Conservation (phyloP, 2,797 vertebrate species). For the Lates japonicus region DNA sequence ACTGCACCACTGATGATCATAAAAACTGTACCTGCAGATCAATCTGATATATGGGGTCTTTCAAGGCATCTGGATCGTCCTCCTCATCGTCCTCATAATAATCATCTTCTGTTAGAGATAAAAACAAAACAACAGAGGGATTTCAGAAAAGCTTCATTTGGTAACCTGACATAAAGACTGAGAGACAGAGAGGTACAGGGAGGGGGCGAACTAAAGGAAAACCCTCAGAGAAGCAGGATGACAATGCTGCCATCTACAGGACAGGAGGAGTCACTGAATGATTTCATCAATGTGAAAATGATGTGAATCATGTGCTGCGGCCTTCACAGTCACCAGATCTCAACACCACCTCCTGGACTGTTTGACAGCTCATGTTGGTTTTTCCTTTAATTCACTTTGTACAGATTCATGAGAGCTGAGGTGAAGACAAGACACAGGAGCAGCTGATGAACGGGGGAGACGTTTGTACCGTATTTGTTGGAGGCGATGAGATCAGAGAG, state of each 20-base stretch:
- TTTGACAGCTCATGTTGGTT: no score
- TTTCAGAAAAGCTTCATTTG: not conserved
- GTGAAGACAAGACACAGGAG: not conserved
- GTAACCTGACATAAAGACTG: not conserved
- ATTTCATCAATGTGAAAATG: no score
- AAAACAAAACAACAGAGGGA: not conserved
- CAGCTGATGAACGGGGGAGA: not conserved
- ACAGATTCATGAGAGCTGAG: not conserved
- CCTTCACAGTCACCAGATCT: no score
- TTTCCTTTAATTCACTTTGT: no score
- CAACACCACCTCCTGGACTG: no score
- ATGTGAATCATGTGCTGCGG: no score
- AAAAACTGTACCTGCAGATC: slow-evolving; percentile 92
- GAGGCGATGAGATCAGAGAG: slow-evolving; percentile 96
- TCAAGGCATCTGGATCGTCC: slow-evolving; percentile 97
- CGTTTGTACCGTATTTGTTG: slow-evolving; percentile 93
- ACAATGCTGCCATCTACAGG: no score
- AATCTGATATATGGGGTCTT: slow-evolving; percentile 98
- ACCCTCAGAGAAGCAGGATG: no score
- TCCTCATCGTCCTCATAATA: slow-evolving; percentile 98
- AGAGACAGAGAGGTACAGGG: not conserved
- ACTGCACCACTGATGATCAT: not conserved
- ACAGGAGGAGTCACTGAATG: no score
- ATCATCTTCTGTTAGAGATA: slow-evolving; percentile 91
- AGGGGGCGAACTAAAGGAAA: not conserved